Conservation (phyloP, 2,797 vertebrate genomes). For the Labroides dimidiatus region DNA sequence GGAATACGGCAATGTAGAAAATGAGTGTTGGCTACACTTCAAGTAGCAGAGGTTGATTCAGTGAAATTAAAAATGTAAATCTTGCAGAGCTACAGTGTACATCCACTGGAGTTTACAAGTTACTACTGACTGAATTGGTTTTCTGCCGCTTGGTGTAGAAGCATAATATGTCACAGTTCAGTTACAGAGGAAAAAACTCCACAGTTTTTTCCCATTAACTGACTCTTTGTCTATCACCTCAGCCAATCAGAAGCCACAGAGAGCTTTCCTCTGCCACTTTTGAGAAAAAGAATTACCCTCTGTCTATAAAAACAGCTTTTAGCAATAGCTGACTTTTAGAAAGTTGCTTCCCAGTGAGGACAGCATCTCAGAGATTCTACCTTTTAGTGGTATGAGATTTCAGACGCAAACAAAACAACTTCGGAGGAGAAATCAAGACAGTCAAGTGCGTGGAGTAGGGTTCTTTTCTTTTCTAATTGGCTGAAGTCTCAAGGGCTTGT, state of each 20-base stretch:
- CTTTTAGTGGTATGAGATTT: constrained; percentile 40
- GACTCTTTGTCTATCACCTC: constrained; percentile 24
- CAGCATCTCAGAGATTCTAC: constrained; percentile 35
- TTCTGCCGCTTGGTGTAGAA: constrained; percentile 20
- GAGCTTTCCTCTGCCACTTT: constrained; percentile 35
- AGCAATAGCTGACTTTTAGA: constrained; percentile 17
- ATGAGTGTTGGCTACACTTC: background rate
- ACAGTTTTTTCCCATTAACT: constrained; percentile 38
- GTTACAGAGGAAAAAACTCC: constrained; percentile 37
- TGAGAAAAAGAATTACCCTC: constrained; percentile 31
- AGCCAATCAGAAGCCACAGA: constrained; percentile 49
- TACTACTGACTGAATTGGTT: constrained; percentile 28
- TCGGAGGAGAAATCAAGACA: constrained; percentile 41
- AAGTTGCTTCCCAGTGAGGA: constrained; percentile 19
- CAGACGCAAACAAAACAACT: constrained; percentile 52
- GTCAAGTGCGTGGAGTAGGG: constrained; percentile 55
- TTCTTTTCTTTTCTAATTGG: constrained; percentile 79
- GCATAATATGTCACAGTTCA: constrained; percentile 41
- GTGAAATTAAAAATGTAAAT: constrained; percentile 8
- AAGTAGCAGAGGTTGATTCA: constrained; percentile 31
- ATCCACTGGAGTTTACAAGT: constrained; percentile 25
- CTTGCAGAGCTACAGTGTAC: background rate
- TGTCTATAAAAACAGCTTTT: constrained; percentile 38
- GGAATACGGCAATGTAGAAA: constrained; percentile 15
- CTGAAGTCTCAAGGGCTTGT: constrained; percentile 72